These are phyloP conservation scores for Branchellion lobata DNA, from an alignment of 2,888 invertebrate genomes.

Conservation along the genomic window DNA sequence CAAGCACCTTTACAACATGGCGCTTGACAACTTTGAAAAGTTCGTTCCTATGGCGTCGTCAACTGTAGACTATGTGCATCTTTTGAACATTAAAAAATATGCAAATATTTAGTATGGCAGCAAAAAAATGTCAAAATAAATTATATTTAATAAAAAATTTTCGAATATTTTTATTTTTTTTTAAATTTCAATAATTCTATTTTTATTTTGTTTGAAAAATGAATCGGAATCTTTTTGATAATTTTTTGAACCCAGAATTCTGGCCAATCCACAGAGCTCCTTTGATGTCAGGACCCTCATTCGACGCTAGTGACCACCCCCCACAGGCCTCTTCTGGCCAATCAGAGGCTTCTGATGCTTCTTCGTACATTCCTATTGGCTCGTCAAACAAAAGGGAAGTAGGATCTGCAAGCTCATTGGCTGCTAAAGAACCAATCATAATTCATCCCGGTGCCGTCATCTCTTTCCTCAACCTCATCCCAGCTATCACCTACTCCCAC, in stretches of 20 bases:
- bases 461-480: conserved; percentile 84
- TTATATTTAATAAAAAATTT: no score
- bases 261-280: not conserved
- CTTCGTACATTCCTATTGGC: not conserved
- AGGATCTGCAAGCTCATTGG: not conserved
- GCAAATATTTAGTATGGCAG: no score
- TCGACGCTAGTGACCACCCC: not conserved
- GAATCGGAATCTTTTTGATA: no score
- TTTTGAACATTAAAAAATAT: not conserved
- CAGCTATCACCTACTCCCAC: conserved; percentile 55
- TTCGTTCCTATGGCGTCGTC: conserved; percentile 61
- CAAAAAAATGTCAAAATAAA: no score
- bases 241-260: no score
- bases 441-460: conserved; percentile 87
- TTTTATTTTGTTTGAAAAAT: no score
- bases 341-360: no score
- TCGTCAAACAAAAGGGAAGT: not conserved
- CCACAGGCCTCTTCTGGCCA: not conserved
- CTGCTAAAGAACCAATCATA: conserved; percentile 71
- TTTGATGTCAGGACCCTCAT: not conserved
- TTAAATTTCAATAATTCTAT: no score
- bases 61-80: not conserved
- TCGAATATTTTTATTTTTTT: no score
- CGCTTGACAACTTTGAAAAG: conserved; percentile 90
- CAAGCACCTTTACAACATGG: conserved; percentile 87